Evolutionary conservation across 2,888 invertebrate genomes (phyloP).

Genomic region (Alcis repandata): DNA sequence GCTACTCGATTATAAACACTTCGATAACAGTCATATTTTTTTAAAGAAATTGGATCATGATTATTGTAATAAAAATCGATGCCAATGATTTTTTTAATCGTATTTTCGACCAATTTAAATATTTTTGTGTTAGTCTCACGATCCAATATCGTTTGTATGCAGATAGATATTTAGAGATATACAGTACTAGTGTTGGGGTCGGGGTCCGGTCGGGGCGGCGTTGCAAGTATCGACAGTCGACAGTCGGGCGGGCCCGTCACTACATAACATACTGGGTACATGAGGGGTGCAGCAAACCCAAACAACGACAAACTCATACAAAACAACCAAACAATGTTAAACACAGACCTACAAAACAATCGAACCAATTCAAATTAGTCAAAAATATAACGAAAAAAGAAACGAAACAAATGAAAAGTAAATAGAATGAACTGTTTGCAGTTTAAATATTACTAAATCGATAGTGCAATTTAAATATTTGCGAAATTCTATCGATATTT

Average conservation of each 20-base stretch:
- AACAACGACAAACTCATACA: constrained; percentile 65
- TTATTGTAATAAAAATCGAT: constrained; percentile 17
- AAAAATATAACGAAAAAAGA: constrained; percentile 51
- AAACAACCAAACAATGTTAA: constrained; percentile 58
- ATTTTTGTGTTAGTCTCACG: constrained; percentile 15
- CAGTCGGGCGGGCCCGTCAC: constrained; percentile 34
- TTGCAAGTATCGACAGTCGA: constrained; percentile 19
- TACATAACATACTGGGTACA: constrained; percentile 53
- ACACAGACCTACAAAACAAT: constrained; percentile 63
- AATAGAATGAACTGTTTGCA: constrained; percentile 61
- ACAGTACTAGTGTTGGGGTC: background rate
- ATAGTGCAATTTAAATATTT: background rate
- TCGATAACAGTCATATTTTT: constrained; percentile 14
- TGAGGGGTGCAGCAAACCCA: constrained; percentile 75
- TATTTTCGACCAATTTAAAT: background rate
- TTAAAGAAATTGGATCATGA: constrained; percentile 53
- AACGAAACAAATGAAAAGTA: constrained; percentile 51
- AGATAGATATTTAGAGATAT: background rate
- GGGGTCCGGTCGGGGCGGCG: constrained; percentile 3
- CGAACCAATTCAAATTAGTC: constrained; percentile 59
- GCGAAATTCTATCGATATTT: too few relatives aligned
- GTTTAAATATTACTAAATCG: constrained; percentile 25
- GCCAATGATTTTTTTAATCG: background rate
- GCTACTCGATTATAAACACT: constrained; percentile 7
- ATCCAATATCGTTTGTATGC: constrained; percentile 39